Percentiles rank a stretch among this genome's conserved stretches.
These are phyloP conservation scores for Trissonchulus latispiculum DNA, from an alignment of 2,888 invertebrate genomes.

Conservation along the genomic window DNA sequence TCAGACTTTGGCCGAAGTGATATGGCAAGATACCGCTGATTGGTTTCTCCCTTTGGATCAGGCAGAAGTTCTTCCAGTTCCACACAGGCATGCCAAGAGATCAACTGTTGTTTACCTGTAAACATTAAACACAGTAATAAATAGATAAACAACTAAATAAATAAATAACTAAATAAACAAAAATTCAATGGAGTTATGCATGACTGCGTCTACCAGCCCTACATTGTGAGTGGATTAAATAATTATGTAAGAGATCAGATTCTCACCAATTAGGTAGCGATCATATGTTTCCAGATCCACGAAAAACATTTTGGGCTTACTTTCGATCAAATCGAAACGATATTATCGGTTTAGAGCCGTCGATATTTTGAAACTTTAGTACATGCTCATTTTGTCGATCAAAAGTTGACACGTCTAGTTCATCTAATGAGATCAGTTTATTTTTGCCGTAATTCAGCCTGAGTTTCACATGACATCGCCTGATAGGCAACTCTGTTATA, in stretches of 20 bases:
- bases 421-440: conserved; percentile 9
- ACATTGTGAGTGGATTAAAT: too few relatives aligned
- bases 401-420: conserved; percentile 14
- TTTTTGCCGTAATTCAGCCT: conserved; percentile 12
- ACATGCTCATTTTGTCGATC: not conserved
- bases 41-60: not conserved
- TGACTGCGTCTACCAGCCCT: too few relatives aligned
- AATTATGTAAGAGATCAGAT: not conserved
- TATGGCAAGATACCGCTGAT: not conserved
- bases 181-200: too few relatives aligned
- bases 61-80: conserved; percentile 16
- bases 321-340: conserved; percentile 15
- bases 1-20: conserved; percentile 7
- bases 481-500: conserved; percentile 4
- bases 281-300: conserved; percentile 15
- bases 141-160: too few relatives aligned
- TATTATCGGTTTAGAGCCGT: conserved; percentile 11
- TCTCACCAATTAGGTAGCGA: not conserved
- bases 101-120: not conserved
- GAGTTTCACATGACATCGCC: not conserved
- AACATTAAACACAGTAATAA: too few relatives aligned
- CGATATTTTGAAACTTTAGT: conserved; percentile 17
- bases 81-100: conserved; percentile 9
- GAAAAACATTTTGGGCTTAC: conserved; percentile 1
- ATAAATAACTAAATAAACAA: too few relatives aligned